Evolutionary conservation across 2,113 vertebrate species (phyloP).

Genomic region (Ailuropoda melanoleuca): DNA sequence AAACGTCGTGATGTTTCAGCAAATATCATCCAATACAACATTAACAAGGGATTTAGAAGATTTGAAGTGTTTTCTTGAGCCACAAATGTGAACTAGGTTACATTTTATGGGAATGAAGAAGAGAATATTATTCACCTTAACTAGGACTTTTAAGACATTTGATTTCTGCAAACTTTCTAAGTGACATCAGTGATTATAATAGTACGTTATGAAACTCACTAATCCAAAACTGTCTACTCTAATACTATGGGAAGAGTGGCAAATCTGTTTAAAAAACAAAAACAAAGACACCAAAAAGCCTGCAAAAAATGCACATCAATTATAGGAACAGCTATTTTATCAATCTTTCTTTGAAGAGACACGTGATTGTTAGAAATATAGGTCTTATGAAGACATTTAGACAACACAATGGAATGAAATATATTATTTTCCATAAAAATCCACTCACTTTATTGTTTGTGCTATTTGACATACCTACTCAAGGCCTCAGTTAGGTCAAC

Average conservation of each 20-base stretch:
- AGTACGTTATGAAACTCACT: not conserved
- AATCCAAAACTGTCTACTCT: not conserved
- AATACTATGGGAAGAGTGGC: not conserved
- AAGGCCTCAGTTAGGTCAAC: not conserved
- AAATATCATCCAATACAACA: not conserved
- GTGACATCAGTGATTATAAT: not conserved
- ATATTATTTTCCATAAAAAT: not conserved
- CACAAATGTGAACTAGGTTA: not conserved
- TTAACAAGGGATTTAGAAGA: not conserved
- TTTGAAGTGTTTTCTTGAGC: not conserved
- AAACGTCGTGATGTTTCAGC: not conserved
- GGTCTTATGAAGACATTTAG: not conserved
- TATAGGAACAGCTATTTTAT: not conserved
- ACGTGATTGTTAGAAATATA: not conserved
- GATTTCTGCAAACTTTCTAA: conserved; percentile 2
- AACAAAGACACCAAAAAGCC: not conserved
- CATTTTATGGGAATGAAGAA: not conserved
- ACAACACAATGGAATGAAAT: not conserved
- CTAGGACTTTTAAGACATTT: not conserved
- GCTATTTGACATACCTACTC: not conserved
- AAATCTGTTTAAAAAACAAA: not conserved
- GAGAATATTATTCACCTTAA: not conserved
- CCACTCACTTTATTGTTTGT: not conserved
- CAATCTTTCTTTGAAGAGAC: not conserved
- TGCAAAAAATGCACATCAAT: not conserved